phyloP scores from a whole-genome alignment of 2,888 invertebrate genomes.

The Celastrina argiolus region DNA sequence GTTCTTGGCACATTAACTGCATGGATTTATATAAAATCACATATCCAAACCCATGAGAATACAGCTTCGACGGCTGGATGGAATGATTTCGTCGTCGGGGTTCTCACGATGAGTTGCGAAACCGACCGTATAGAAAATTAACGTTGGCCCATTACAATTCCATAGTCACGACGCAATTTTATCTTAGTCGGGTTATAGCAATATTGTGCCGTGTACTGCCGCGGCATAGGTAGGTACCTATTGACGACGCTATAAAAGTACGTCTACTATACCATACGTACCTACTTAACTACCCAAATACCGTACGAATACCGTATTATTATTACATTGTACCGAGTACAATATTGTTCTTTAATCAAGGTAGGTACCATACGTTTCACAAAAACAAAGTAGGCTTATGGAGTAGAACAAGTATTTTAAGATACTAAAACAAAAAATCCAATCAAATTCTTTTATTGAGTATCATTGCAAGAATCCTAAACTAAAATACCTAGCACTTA shows the following conservation, averaged over 20 bases:
- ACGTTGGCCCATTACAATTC: slow-evolving; percentile 40
- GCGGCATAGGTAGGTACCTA: neutral
- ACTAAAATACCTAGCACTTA: too few species aligned
- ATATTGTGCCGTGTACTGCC: slow-evolving; percentile 29
- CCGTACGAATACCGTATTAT: neutral
- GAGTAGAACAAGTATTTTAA: too few species aligned
- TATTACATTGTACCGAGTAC: too few species aligned
- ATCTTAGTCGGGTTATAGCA: slow-evolving; percentile 59
- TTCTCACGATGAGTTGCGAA: slow-evolving; percentile 64
- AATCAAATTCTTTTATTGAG: too few species aligned
- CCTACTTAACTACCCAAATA: neutral
- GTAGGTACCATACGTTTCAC: too few species aligned
- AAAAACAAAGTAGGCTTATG: too few species aligned
- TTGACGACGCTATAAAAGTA: neutral
- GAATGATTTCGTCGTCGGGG: slow-evolving; percentile 76
- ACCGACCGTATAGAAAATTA: slow-evolving; percentile 52
- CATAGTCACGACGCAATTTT: slow-evolving; percentile 43
- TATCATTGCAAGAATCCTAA: too few species aligned
- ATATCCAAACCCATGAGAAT: slow-evolving; percentile 75
- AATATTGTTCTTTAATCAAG: too few species aligned
- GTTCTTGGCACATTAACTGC: slow-evolving; percentile 73
- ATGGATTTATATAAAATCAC: slow-evolving; percentile 70
- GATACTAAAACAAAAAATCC: too few species aligned
- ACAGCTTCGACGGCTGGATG: slow-evolving; percentile 78
- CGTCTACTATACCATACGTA: neutral